phyloP scores from a whole-genome alignment of 1,140 invertebrate genomes.

The Pemphigus obesinymphae region DNA sequence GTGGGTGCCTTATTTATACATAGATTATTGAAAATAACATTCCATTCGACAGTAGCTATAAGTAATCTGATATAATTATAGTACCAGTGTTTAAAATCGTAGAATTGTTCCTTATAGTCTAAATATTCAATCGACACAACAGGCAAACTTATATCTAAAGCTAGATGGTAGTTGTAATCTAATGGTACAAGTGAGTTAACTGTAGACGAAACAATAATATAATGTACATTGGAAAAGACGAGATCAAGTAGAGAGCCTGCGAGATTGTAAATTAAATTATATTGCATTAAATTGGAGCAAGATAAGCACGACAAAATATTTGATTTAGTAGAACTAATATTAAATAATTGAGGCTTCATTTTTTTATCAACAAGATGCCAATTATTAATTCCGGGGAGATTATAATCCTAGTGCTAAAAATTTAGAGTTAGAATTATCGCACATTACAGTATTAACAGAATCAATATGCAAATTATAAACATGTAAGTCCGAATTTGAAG shows the following conservation, averaged over 20 bases:
- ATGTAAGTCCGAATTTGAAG: no score
- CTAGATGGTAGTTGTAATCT: not conserved
- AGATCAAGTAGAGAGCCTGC: not conserved
- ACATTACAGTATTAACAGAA: not conserved
- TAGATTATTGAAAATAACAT: not conserved
- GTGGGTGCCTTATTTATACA: not conserved
- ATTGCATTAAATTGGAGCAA: not conserved
- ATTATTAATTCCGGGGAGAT: not conserved
- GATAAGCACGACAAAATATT: not conserved
- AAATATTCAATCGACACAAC: not conserved
- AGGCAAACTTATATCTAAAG: no score
- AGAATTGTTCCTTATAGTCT: not conserved
- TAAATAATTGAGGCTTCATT: no score
- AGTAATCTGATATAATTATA: not conserved
- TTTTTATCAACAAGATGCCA: no score
- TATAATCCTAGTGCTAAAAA: not conserved
- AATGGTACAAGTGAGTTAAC: not conserved
- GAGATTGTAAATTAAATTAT: not conserved
- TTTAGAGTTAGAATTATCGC: not conserved
- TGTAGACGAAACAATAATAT: not conserved
- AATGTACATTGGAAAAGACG: not conserved
- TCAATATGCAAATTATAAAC: not conserved
- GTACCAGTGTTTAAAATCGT: no score
- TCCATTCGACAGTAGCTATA: not conserved
- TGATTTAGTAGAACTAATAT: not conserved